Conservation (phyloP, 2,888 invertebrate species). For the Myopa testacea region DNA sequence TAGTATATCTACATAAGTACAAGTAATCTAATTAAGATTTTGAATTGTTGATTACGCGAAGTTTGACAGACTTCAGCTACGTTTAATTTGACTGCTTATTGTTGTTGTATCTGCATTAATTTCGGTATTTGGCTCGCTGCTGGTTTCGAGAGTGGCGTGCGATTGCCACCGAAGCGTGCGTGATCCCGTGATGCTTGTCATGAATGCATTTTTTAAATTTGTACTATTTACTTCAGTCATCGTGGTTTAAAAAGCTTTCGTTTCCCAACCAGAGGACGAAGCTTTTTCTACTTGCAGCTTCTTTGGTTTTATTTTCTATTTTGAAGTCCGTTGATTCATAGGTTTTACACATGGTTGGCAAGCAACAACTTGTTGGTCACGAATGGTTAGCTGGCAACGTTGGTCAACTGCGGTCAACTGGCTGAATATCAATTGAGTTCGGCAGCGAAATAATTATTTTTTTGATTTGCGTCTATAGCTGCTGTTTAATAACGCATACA, state of each 20-base stretch:
- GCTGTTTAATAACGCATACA: too few species aligned
- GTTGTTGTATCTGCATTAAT: background rate
- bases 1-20: too few species aligned
- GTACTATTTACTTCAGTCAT: background rate
- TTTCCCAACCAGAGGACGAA: background rate
- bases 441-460: background rate
- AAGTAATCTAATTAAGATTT: too few species aligned
- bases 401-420: background rate
- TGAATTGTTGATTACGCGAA: background rate
- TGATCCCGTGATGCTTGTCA: background rate
- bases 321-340: conserved; percentile 3
- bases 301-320: background rate
- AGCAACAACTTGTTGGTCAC: background rate
- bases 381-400: background rate
- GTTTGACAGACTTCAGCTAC: background rate
- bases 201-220: background rate
- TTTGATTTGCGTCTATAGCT: background rate
- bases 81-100: background rate
- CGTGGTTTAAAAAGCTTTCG: background rate
- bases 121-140: background rate
- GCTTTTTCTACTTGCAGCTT: background rate
- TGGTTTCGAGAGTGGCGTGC: too few species aligned
- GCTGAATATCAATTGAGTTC: conserved; percentile 2
- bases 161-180: background rate
- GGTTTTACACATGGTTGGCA: conserved; percentile 1